A percentile compares a stretch with the other conserved stretches of the same genome.
phyloP scores from a whole-genome alignment of 2,888 invertebrate species.

The Danaus chrysippus region DNA sequence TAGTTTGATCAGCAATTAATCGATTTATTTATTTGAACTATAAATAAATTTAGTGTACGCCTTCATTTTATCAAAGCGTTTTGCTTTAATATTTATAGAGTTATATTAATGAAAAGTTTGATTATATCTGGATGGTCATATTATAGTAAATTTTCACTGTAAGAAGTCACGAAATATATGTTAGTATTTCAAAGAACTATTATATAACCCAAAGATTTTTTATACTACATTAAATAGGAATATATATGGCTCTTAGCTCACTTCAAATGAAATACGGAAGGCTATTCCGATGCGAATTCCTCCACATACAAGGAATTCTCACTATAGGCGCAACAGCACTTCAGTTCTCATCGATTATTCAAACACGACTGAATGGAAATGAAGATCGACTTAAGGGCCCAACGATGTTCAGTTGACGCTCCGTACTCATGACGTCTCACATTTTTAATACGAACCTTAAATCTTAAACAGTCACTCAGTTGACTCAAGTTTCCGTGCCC shows the following conservation, averaged over 20 bases:
- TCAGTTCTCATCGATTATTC: slow-evolving; percentile 25
- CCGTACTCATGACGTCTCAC: slow-evolving; percentile 16
- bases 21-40: no score
- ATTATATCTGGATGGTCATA: no score
- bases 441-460: slow-evolving; percentile 14
- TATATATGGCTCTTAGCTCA: slow-evolving; percentile 3
- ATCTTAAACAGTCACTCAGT: slow-evolving; percentile 9
- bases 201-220: no score
- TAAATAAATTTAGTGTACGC: no score
- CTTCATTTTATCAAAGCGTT: no score
- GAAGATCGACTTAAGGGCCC: slow-evolving; percentile 12
- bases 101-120: no score
- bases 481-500: neutral
- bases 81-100: no score
- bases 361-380: slow-evolving; percentile 25
- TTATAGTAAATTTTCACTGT: no score
- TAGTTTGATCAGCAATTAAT: no score
- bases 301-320: slow-evolving; percentile 12
- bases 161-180: no score
- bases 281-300: slow-evolving; percentile 13
- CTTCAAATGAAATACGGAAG: slow-evolving; percentile 16
- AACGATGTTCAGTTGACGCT: slow-evolving; percentile 18
- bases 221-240: no score
- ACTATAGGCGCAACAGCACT: slow-evolving; percentile 8
- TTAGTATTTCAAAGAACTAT: no score